Conservation (phyloP, 2,797 vertebrate species). For the Orientallactaga sibirica region DNA sequence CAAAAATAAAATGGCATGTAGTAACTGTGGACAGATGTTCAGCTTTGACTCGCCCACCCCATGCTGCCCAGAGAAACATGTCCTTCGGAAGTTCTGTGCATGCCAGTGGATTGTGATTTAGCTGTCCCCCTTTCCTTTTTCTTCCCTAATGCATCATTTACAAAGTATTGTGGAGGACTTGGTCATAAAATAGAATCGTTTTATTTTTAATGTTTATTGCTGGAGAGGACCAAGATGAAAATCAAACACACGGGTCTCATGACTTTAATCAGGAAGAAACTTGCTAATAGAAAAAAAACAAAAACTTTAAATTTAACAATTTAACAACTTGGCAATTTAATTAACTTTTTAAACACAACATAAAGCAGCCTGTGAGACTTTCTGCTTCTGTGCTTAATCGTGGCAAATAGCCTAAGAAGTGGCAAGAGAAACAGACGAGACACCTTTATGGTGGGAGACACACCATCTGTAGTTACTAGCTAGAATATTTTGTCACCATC, state of each 20-base stretch:
- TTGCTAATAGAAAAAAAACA: conserved; percentile 71
- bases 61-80: not conserved
- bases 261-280: conserved; percentile 81
- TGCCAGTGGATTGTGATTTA: conserved; percentile 28
- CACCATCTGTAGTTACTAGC: conserved; percentile 69
- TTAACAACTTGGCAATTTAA: conserved; percentile 85
- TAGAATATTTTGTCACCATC: conserved; percentile 59
- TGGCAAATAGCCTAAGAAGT: conserved; percentile 74
- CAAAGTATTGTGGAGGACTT: conserved; percentile 40
- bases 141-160: conserved; percentile 38
- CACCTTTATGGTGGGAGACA: conserved; percentile 74
- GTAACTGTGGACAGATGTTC: conserved; percentile 44
- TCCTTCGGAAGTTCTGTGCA: conserved; percentile 53
- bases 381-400: conserved; percentile 77
- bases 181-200: conserved; percentile 77
- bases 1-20: not conserved
- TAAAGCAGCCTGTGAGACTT: conserved; percentile 82
- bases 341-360: conserved; percentile 85
- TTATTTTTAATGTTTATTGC: conserved; percentile 78
- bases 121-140: not conserved
- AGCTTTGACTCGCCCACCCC: not conserved
- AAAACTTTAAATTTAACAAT: conserved; percentile 84
- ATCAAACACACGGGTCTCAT: conserved; percentile 77
- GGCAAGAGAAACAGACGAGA: conserved; percentile 78
- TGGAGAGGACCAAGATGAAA: conserved; percentile 74